Percentiles rank a stretch among this genome's conserved stretches.
Conservation (phyloP, 2,888 invertebrate species). For the Gasteruption jaculator region DNA sequence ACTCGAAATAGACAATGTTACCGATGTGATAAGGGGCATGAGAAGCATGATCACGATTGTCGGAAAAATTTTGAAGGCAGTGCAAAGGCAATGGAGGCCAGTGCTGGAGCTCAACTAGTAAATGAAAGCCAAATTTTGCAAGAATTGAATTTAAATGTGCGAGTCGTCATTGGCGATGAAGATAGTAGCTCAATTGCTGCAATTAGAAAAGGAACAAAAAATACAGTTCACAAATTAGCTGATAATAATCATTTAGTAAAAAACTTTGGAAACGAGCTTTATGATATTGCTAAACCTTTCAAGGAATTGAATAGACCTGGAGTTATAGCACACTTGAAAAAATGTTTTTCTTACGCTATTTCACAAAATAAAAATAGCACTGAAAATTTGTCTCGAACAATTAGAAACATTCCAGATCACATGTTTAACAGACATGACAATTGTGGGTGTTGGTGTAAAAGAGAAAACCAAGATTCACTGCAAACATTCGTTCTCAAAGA, state of each 20-base stretch:
- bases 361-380: slow-evolving; percentile 21
- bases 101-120: slow-evolving; percentile 24
- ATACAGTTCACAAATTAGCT: slow-evolving; percentile 21
- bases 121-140: slow-evolving; percentile 24
- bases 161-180: slow-evolving; percentile 30
- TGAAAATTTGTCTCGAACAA: slow-evolving; percentile 9
- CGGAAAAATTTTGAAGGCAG: slow-evolving; percentile 31
- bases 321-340: slow-evolving; percentile 22
- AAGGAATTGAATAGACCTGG: slow-evolving; percentile 22
- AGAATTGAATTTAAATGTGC: slow-evolving; percentile 21
- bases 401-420: slow-evolving; percentile 20
- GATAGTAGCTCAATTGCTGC: slow-evolving; percentile 29
- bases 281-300: slow-evolving; percentile 14
- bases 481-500: slow-evolving; percentile 15
- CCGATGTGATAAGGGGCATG: slow-evolving; percentile 23
- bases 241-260: slow-evolving; percentile 26
- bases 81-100: slow-evolving; percentile 35
- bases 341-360: slow-evolving; percentile 21
- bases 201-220: slow-evolving; percentile 19
- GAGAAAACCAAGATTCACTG: background rate
- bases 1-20: slow-evolving; percentile 27
- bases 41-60: slow-evolving; percentile 29
- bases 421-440: slow-evolving; percentile 20
- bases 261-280: slow-evolving; percentile 24
- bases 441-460: slow-evolving; percentile 22